These are phyloP conservation scores for Spodoptera litura DNA, from an alignment of 1,140 invertebrate species.

Conservation along the genomic window DNA sequence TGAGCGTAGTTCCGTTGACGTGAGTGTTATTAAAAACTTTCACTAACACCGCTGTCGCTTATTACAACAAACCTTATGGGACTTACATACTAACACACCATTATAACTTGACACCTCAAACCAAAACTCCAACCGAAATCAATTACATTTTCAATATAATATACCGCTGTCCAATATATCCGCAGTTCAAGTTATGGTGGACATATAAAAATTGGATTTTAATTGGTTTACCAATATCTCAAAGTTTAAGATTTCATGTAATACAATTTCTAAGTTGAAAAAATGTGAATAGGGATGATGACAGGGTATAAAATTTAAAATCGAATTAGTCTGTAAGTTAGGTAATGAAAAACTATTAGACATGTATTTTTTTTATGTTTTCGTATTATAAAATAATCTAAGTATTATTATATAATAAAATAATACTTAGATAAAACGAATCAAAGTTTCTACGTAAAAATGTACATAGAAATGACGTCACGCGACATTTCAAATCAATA, in stretches of 20 bases:
- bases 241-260: slow-evolving; percentile 9
- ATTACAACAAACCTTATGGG: slow-evolving; percentile 14
- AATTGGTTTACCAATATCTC: slow-evolving; percentile 16
- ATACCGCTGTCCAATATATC: not conserved
- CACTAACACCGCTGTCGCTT: slow-evolving; percentile 18
- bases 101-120: not conserved
- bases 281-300: not conserved
- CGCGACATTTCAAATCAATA: too few relatives aligned
- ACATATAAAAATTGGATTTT: slow-evolving; percentile 6
- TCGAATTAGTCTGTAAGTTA: too few relatives aligned
- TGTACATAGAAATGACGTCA: too few relatives aligned
- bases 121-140: not conserved
- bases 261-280: not conserved
- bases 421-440: too few relatives aligned
- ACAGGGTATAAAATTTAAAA: too few relatives aligned
- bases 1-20: not conserved
- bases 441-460: not conserved
- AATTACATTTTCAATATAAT: not conserved
- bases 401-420: too few relatives aligned
- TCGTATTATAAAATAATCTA: too few relatives aligned
- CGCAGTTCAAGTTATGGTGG: not conserved
- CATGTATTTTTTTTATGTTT: too few relatives aligned
- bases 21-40: slow-evolving; percentile 35
- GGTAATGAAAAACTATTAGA: too few relatives aligned
- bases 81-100: slow-evolving; percentile 1